phyloP scores from a whole-genome alignment of 53 echinoderm and acorn worm species.

The Patiria pectinifera region DNA sequence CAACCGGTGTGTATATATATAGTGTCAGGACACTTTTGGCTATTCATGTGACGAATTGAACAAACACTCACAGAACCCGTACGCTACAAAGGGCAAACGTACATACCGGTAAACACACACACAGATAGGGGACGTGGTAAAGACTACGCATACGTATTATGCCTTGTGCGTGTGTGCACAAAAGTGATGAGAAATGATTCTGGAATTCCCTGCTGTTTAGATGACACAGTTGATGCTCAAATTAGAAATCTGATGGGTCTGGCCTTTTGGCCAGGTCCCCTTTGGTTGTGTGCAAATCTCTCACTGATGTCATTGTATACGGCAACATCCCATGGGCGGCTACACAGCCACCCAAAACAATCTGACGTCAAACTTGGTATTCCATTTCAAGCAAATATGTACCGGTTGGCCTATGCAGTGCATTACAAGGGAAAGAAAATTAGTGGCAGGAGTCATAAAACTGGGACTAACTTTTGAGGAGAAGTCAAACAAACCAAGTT shows the following conservation, averaged over 20 bases:
- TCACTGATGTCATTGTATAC: background rate
- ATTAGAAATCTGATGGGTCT: slow-evolving; percentile 22
- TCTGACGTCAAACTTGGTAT: slow-evolving; percentile 24
- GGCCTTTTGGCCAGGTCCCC: background rate
- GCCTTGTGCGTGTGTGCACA: background rate
- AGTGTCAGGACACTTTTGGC: background rate
- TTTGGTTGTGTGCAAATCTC: background rate
- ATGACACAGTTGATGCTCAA: slow-evolving; percentile 42
- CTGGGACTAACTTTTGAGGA: no score
- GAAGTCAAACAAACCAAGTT: no score
- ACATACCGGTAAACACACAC: background rate
- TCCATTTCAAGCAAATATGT: background rate
- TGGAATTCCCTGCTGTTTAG: slow-evolving; percentile 4
- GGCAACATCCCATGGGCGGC: background rate
- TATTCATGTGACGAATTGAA: slow-evolving; percentile 34
- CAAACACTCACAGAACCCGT: slow-evolving; percentile 21
- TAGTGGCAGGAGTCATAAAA: background rate
- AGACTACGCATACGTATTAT: background rate
- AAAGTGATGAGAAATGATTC: slow-evolving; percentile 11
- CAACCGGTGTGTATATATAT: background rate
- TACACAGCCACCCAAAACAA: background rate
- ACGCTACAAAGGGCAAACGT: background rate
- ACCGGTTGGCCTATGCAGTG: background rate
- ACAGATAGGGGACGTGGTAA: background rate
- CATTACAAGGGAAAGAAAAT: background rate